Base-by-base conservation (phyloP, 2,113 vertebrate genomes). In the Mormyrus lacerda region DNA sequence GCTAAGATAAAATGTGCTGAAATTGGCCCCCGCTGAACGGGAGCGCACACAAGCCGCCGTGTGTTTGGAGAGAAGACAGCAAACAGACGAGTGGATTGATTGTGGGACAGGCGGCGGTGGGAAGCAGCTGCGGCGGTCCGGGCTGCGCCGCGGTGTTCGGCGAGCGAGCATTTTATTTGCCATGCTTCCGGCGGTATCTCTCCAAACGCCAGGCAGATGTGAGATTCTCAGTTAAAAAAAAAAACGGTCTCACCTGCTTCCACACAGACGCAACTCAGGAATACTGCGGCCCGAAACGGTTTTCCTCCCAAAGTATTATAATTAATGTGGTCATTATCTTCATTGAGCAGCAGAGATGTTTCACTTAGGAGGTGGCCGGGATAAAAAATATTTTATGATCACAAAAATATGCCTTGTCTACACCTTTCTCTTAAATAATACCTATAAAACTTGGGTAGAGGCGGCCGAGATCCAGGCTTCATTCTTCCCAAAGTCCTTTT, bases 171-270 rank as follows among this genome's bases (percentile, higher is more conserved):
- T 55, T 83, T 53, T 87, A 47, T 87, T 87, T 53, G 50, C 85
- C 11, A 2, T 83, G 88, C 73, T 89, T 85, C 44, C 2, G 17
- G 48, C 48, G 27, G 45, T 89, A 89, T 89, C 73, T 85, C n/a
- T 42, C 50, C 85, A 82, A 58, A 89, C 27, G 89, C 90, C 85
- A 92, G 90, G 89, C 93, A 92, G 91, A 91, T 93, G 93, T 93
- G 92, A n/a, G 58, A 86, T 90, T 92, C 92, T 88, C 90, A 91
- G 87, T 50, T 27, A 73, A 92, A 93, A 93, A 94, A 93, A 90
- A 24, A 85, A 88, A 50, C 89, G 89, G 87, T 91, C 92, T 92
- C 91, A 93, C 92, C 91, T 92, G 90, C 88, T 53, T 65, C 58
- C 44, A 42, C n/a, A 44, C 24, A 19, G 17, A 24, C 27, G 42